Conservation (phyloP, 2,113 vertebrate species). For the Bothrops jararaca region DNA sequence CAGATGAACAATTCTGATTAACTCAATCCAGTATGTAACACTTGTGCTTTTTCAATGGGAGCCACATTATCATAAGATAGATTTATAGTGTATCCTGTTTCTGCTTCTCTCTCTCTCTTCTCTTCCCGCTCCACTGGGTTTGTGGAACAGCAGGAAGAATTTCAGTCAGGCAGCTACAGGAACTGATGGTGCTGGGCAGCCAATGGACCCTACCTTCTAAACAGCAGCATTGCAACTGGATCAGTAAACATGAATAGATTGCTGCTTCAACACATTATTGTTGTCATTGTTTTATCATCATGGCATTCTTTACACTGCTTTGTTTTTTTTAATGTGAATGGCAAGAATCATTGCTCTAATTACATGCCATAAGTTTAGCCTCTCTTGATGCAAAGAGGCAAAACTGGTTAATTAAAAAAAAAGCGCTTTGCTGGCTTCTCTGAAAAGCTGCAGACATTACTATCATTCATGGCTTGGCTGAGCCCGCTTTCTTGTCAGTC, state of each 20-base stretch:
- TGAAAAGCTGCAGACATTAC: neutral
- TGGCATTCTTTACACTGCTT: neutral
- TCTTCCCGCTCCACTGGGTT: neutral
- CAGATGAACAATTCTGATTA: neutral
- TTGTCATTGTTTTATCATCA: neutral
- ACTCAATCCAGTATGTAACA: neutral
- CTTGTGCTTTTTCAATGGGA: neutral
- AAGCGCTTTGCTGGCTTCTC: neutral
- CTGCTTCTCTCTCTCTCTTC: neutral
- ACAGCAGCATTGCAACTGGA: neutral
- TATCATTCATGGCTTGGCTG: neutral
- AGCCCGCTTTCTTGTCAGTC: neutral
- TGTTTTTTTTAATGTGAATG: neutral
- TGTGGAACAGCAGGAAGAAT: neutral
- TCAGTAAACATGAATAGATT: neutral
- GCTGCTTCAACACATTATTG: neutral
- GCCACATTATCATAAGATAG: neutral
- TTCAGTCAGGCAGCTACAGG: neutral
- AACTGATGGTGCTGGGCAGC: neutral
- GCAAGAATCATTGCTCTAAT: neutral
- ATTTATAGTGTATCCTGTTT: neutral
- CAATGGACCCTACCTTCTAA: neutral
- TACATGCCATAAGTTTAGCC: neutral
- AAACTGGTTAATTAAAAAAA: constrained; percentile 7
- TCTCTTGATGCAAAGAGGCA: neutral